Conservation (phyloP, 64 coral and sea anemone species). For the Pocillopora verrucosa region DNA sequence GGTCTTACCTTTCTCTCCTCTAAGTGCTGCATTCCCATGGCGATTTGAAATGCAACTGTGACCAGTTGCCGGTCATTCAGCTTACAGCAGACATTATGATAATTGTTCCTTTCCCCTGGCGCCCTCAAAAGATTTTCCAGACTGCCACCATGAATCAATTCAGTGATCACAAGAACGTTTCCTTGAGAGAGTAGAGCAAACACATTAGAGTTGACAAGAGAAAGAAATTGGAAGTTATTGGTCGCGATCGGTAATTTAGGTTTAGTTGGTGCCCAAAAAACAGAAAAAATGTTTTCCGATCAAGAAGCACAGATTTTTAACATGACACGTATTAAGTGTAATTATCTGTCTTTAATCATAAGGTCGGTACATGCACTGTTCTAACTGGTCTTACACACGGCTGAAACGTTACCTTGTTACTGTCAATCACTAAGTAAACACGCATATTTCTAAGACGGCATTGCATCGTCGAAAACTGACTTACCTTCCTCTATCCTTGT, state of each 20-base stretch:
- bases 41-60: background rate
- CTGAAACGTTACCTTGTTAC: too few relatives aligned
- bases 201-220: background rate
- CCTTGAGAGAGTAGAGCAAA: background rate
- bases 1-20: slow-evolving; percentile 1
- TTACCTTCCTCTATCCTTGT: slow-evolving; percentile 28
- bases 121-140: background rate
- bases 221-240: background rate
- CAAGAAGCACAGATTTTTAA: too few relatives aligned
- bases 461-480: background rate
- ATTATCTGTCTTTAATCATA: too few relatives aligned
- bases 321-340: too few relatives aligned
- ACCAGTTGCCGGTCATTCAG: slow-evolving; percentile 2
- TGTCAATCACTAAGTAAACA: too few relatives aligned
- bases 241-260: too few relatives aligned
- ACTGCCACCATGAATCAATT: background rate
- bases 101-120: background rate
- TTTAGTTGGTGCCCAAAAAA: too few relatives aligned
- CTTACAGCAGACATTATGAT: slow-evolving; percentile 1
- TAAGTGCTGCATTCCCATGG: slow-evolving; percentile 13
- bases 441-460: too few relatives aligned
- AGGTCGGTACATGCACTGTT: too few relatives aligned
- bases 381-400: too few relatives aligned
- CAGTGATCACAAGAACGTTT: slow-evolving; percentile 18
- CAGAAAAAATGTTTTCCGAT: too few relatives aligned